Evolutionary conservation across 2,113 vertebrate species (phyloP).

Genomic region (Brachyhypopomus gauderio): DNA sequence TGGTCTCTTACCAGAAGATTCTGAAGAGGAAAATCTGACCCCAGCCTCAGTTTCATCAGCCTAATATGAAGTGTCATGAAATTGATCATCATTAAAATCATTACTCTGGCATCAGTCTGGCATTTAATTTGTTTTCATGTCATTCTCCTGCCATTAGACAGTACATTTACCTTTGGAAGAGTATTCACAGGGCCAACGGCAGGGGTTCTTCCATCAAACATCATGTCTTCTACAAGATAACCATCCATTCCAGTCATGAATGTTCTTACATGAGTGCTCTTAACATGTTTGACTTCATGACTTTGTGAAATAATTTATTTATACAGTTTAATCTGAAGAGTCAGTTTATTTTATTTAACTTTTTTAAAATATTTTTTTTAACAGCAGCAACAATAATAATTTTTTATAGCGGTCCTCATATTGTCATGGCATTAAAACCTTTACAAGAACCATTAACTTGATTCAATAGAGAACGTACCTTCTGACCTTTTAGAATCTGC

Average conservation of each 20-base stretch:
- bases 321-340: no score
- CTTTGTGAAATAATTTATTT: no score
- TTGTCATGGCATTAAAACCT: no score
- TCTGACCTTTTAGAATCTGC: no score
- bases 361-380: no score
- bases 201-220: background rate
- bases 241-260: no score
- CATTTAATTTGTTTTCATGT: background rate
- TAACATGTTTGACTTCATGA: no score
- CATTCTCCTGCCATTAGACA: background rate
- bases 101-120: no score
- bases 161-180: constrained; percentile 4
- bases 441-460: background rate
- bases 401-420: no score
- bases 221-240: background rate
- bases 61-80: background rate
- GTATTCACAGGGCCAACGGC: background rate
- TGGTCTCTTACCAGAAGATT: constrained; percentile 24
- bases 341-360: no score
- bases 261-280: no score
- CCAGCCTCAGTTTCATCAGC: background rate
- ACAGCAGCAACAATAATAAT: no score
- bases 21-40: background rate
- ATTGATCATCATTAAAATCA: background rate
- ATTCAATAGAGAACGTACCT: background rate